Evolutionary conservation across 1,140 invertebrate genomes (phyloP).

Genomic region (Druon quercuslanigerum): DNA sequence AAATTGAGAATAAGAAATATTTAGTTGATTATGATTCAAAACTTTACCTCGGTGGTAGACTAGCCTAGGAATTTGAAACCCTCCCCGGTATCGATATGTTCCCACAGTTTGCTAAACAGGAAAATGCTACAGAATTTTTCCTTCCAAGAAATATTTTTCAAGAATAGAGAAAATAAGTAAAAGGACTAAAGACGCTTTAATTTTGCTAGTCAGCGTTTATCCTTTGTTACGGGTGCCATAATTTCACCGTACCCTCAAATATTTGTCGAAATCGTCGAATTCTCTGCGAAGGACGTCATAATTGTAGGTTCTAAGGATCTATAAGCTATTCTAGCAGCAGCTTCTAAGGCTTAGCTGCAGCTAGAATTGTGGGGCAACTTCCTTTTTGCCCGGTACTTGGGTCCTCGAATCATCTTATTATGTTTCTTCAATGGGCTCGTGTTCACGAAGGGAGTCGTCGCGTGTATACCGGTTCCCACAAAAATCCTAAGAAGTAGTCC

Average conservation of each 20-base stretch:
- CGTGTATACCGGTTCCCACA: constrained; percentile 34
- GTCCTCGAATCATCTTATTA: constrained; percentile 28
- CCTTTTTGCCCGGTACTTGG: constrained; percentile 10
- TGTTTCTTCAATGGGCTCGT: constrained; percentile 28
- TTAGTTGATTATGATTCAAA: no score
- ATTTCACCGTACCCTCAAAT: constrained; percentile 19
- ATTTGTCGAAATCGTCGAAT: constrained; percentile 11
- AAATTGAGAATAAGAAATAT: no score
- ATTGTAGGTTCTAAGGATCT: constrained; percentile 28
- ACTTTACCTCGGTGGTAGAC: no score
- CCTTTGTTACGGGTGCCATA: constrained; percentile 15
- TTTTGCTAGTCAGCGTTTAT: background rate
- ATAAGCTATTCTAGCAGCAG: background rate
- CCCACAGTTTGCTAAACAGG: no score
- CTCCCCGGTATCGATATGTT: no score
- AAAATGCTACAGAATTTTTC: no score
- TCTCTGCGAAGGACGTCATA: constrained; percentile 17
- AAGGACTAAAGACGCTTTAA: constrained; percentile 11
- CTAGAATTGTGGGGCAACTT: constrained; percentile 8
- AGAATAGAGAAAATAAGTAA: background rate
- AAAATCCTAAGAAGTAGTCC: constrained; percentile 26
- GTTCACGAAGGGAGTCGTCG: constrained; percentile 34
- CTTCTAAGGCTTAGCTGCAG: background rate
- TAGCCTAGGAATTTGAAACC: no score
- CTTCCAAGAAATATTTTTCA: background rate